Evolutionary conservation across 92 coral and sea anemone species (phyloP).

Genomic region (Siderastrea siderea): DNA sequence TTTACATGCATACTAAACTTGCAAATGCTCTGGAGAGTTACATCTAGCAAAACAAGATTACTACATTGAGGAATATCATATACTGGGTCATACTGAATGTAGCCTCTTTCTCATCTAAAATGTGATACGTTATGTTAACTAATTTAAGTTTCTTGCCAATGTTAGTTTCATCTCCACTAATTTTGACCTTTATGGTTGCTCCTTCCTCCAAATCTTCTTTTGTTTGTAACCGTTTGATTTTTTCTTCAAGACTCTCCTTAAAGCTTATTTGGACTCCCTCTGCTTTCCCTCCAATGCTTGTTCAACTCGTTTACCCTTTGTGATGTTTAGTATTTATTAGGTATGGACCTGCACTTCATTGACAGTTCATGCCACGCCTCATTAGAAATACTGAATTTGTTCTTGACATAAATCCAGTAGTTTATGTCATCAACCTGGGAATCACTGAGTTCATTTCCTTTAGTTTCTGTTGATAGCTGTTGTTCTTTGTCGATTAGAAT

Average conservation of each 20-base stretch:
- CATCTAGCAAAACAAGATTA: no score
- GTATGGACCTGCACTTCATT: constrained; percentile 50
- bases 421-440: constrained; percentile 52
- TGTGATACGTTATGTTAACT: constrained; percentile 47
- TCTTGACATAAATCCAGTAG: constrained; percentile 61
- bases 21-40: no score
- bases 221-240: constrained; percentile 23
- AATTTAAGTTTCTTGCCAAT: constrained; percentile 58
- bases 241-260: constrained; percentile 54
- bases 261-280: constrained; percentile 60
- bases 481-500: constrained; percentile 39
- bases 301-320: not conserved
- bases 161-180: constrained; percentile 68
- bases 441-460: constrained; percentile 27
- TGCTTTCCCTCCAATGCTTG: constrained; percentile 32
- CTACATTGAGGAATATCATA: no score
- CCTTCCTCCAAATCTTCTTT: constrained; percentile 32
- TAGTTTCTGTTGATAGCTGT: constrained; percentile 9
- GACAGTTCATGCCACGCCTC: constrained; percentile 74
- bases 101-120: constrained; percentile 35
- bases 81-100: constrained; percentile 6
- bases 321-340: constrained; percentile 7
- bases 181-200: constrained; percentile 6
- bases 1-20: no score
- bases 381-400: constrained; percentile 63